phyloP scores from a whole-genome alignment of 2,888 invertebrate species.

The Perithous albicinctus region DNA sequence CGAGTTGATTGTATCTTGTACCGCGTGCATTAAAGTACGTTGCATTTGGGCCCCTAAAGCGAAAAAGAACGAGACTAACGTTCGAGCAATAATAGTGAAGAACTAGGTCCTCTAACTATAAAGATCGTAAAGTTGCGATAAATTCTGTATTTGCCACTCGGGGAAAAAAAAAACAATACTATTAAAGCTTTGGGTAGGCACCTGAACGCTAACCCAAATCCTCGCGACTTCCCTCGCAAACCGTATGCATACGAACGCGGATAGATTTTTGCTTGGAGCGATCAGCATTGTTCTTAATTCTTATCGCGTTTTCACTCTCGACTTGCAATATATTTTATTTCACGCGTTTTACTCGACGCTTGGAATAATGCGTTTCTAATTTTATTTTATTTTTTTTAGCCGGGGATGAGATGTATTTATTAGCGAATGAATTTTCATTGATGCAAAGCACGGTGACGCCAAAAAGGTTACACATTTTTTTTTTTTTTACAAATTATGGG shows the following conservation, averaged over 20 bases:
- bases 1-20: slow-evolving; percentile 58
- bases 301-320: slow-evolving; percentile 63
- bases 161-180: too few relatives aligned
- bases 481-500: too few relatives aligned
- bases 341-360: slow-evolving; percentile 50
- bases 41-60: slow-evolving; percentile 36
- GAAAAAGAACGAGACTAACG: slow-evolving; percentile 22
- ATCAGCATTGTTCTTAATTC: slow-evolving; percentile 62
- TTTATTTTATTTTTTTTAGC: slow-evolving; percentile 18
- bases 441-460: not conserved
- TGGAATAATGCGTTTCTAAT: slow-evolving; percentile 51
- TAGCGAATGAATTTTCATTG: not conserved
- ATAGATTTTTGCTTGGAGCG: slow-evolving; percentile 57
- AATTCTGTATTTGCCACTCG: not conserved
- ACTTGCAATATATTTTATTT: slow-evolving; percentile 60
- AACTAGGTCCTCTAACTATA: slow-evolving; percentile 19
- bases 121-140: slow-evolving; percentile 4
- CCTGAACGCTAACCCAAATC: slow-evolving; percentile 29
- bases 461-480: too few relatives aligned
- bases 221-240: not conserved
- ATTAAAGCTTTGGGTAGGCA: not conserved
- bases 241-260: slow-evolving; percentile 28
- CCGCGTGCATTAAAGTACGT: slow-evolving; percentile 19
- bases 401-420: not conserved
- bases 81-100: slow-evolving; percentile 38